A percentile compares a stretch with the other conserved stretches of the same genome.
phyloP scores from a whole-genome alignment of 2,113 vertebrate species.

The Nipponia nippon region DNA sequence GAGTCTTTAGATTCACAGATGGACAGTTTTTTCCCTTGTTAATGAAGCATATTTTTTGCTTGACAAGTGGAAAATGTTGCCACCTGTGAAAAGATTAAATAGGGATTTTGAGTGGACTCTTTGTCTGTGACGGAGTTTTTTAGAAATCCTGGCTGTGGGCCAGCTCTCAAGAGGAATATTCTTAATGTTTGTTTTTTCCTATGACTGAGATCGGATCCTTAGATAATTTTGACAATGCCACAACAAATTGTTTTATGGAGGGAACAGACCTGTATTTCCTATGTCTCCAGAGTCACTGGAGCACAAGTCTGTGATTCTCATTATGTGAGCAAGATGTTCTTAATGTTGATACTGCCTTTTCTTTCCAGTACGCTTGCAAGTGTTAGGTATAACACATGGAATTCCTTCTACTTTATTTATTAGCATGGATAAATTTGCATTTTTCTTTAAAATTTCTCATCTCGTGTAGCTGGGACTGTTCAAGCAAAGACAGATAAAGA shows the following conservation, averaged over 20 bases:
- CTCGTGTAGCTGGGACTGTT: background rate
- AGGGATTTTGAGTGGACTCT: background rate
- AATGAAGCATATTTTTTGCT: background rate
- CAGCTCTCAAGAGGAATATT: slow-evolving; percentile 42
- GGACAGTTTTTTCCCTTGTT: background rate
- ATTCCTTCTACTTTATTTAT: background rate
- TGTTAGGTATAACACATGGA: background rate
- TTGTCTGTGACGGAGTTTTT: background rate
- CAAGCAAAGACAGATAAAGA: background rate
- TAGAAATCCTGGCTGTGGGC: background rate
- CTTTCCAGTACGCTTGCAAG: background rate
- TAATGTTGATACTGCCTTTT: background rate
- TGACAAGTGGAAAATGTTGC: background rate
- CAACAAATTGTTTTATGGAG: slow-evolving; percentile 26
- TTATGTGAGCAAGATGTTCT: slow-evolving; percentile 41
- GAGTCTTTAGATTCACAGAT: background rate
- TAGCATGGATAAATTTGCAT: background rate
- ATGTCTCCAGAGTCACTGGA: slow-evolving; percentile 4
- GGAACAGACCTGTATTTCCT: slow-evolving; percentile 13
- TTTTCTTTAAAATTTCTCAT: background rate
- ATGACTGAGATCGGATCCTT: background rate
- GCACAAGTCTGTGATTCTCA: background rate
- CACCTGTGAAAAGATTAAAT: slow-evolving; percentile 23
- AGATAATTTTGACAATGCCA: slow-evolving; percentile 50
- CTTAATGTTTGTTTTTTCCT: slow-evolving; percentile 46